A percentile compares a stretch with the other conserved stretches of the same genome.
phyloP scores from a whole-genome alignment of 2,888 invertebrate species.

The Eupithecia vulgata region DNA sequence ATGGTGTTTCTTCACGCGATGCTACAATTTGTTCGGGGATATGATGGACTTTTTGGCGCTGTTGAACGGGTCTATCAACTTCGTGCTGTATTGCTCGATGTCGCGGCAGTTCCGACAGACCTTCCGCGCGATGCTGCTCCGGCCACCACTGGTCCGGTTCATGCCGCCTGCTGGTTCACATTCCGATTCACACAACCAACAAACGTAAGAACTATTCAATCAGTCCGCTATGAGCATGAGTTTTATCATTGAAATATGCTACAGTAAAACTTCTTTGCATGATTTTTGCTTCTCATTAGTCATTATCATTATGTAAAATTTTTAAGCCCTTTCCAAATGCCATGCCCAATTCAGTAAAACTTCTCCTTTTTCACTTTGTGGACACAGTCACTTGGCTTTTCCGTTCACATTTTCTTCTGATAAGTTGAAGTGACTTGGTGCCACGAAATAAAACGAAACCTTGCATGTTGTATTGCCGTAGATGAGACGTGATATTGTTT shows the following conservation, averaged over 20 bases:
- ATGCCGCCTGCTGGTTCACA: constrained; percentile 83
- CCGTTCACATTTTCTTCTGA: background rate
- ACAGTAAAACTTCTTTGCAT: background rate
- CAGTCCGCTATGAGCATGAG: background rate
- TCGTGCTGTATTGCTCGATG: constrained; percentile 97
- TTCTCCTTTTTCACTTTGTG: background rate
- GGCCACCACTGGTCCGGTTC: constrained; percentile 85
- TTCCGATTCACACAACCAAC: constrained; percentile 86
- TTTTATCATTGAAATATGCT: background rate
- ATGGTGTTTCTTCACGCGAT: constrained; percentile 89
- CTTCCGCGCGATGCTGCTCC: constrained; percentile 88
- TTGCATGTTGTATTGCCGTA: constrained; percentile 6
- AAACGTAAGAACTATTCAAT: constrained; percentile 78
- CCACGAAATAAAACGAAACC: background rate
- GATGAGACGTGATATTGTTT: constrained; percentile 56
- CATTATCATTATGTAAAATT: background rate
- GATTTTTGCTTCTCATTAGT: background rate
- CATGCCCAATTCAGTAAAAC: background rate
- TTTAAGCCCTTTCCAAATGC: background rate
- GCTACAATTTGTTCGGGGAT: constrained; percentile 93
- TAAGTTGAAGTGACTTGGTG: background rate
- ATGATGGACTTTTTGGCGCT: constrained; percentile 95
- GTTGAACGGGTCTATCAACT: constrained; percentile 96
- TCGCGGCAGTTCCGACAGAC: constrained; percentile 95
- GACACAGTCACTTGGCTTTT: background rate